A percentile compares a stretch with the other conserved stretches of the same genome.
Conservation (phyloP, 2,888 invertebrate species). For the Timandra comae region DNA sequence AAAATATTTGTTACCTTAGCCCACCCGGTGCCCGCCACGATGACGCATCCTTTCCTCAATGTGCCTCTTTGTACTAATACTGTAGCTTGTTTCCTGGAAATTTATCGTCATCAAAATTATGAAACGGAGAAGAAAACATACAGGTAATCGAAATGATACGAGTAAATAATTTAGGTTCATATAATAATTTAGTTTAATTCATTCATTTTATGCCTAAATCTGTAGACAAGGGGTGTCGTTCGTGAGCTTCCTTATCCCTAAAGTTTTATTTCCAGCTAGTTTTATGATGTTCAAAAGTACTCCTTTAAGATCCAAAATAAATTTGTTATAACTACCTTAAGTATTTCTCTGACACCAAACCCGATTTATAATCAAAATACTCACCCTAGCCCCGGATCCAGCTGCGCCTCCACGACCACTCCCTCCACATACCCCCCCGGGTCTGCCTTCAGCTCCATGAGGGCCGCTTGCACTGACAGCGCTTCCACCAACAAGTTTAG, state of each 20-base stretch:
- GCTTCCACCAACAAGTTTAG: slow-evolving; percentile 88
- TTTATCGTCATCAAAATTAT: slow-evolving; percentile 7
- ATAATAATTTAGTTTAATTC: background rate
- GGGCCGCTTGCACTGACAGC: slow-evolving; percentile 87
- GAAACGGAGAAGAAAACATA: no score
- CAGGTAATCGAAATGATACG: background rate
- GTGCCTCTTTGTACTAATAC: slow-evolving; percentile 91
- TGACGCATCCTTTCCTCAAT: slow-evolving; percentile 83
- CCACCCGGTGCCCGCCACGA: slow-evolving; percentile 91
- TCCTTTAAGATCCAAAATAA: no score
- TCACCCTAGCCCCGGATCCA: slow-evolving; percentile 47
- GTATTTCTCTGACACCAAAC: no score
- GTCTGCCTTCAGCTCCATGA: slow-evolving; percentile 92
- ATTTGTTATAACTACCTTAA: no score
- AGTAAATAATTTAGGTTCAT: background rate
- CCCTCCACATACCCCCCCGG: slow-evolving; percentile 91
- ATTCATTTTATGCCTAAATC: background rate
- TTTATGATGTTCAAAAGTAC: no score
- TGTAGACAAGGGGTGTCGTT: no score
- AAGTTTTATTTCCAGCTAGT: no score
- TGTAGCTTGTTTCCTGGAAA: slow-evolving; percentile 85
- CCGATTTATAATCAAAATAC: no score
- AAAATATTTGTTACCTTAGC: slow-evolving; percentile 78
- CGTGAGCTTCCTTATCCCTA: no score
- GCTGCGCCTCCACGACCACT: slow-evolving; percentile 89